Conservation (phyloP, 2,113 vertebrate species). For the Heptranchias perlo region DNA sequence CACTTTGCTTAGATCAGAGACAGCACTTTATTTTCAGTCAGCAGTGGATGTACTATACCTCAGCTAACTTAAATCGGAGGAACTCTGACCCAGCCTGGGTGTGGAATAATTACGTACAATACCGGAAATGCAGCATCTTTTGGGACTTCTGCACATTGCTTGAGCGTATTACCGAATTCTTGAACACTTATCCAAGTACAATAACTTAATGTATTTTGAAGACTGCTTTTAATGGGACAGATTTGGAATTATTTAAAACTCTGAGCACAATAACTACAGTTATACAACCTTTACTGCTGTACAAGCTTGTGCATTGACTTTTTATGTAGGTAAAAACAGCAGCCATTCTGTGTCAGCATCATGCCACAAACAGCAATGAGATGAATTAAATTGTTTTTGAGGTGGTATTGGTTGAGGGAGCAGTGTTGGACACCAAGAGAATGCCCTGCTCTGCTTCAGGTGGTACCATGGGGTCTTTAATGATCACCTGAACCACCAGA, state of each 20-base stretch:
- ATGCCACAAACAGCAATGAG: no score
- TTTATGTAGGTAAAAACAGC: no score
- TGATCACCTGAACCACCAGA: neutral
- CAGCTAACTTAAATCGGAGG: neutral
- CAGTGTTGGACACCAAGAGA: neutral
- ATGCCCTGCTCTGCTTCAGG: neutral
- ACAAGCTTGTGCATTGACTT: neutral
- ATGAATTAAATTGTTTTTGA: neutral
- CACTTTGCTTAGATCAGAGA: neutral
- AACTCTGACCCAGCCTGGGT: neutral
- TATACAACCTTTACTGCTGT: neutral
- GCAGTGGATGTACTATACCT: neutral
- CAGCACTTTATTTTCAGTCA: neutral
- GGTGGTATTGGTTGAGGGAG: neutral
- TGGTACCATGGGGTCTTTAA: neutral
- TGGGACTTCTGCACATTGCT: neutral
- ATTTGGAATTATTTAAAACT: neutral
- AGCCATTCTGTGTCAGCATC: no score
- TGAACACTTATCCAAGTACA: neutral
- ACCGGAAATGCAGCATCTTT: neutral
- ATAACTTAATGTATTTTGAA: neutral
- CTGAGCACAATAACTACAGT: neutral
- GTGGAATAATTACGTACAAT: neutral
- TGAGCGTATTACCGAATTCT: neutral
- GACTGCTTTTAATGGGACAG: neutral